These are phyloP conservation scores for Keiferia lycopersicella DNA, from an alignment of 2,888 invertebrate genomes.

Conservation along the genomic window DNA sequence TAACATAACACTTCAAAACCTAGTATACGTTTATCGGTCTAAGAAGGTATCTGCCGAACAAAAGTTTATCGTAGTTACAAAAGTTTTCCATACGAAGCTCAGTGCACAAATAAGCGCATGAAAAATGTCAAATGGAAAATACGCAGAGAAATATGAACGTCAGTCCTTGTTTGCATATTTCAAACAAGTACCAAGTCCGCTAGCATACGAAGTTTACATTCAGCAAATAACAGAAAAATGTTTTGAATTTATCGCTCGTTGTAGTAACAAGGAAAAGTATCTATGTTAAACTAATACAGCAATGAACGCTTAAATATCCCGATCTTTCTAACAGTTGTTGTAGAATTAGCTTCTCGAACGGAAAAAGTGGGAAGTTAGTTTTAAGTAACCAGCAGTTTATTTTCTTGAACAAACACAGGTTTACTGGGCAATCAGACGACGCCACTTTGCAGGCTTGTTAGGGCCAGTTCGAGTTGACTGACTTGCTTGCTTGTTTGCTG, in stretches of 20 bases:
- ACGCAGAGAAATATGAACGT: slow-evolving; percentile 18
- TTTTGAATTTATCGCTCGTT: neutral
- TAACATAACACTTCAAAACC: neutral
- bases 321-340: neutral
- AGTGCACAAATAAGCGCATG: slow-evolving; percentile 3
- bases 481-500: slow-evolving; percentile 34
- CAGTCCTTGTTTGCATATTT: slow-evolving; percentile 33
- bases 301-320: neutral
- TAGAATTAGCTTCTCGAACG: slow-evolving; percentile 11
- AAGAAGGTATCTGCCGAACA: neutral
- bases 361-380: slow-evolving; percentile 39
- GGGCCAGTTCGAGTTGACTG: slow-evolving; percentile 39
- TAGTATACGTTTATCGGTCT: neutral
- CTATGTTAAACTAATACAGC: neutral
- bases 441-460: slow-evolving; percentile 56
- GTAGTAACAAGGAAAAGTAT: neutral
- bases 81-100: slow-evolving; percentile 20
- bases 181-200: slow-evolving; percentile 13
- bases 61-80: neutral
- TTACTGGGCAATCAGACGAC: slow-evolving; percentile 45
- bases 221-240: neutral
- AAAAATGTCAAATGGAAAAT: slow-evolving; percentile 19
- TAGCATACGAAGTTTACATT: neutral
- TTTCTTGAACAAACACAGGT: slow-evolving; percentile 47
- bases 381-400: slow-evolving; percentile 45